A percentile compares a stretch with the other conserved stretches of the same genome.
Evolutionary conservation across 2,888 invertebrate species (phyloP).

Genomic region (Aleiodes alternator): DNA sequence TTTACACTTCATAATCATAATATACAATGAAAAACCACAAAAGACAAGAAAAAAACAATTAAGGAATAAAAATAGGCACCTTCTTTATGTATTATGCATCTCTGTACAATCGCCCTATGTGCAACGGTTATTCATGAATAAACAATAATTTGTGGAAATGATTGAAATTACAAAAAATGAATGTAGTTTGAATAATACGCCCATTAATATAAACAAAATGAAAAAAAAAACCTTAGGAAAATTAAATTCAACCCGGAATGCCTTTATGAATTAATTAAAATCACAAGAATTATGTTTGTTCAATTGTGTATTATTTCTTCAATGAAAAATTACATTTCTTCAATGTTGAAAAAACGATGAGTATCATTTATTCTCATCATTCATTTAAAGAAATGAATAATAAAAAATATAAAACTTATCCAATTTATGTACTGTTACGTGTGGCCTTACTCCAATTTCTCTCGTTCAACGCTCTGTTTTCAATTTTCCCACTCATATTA

Average conservation of each 20-base stretch:
- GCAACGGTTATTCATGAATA: conserved; percentile 44
- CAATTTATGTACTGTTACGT: too few relatives aligned
- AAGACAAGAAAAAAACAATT: conserved; percentile 14
- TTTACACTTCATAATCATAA: conserved; percentile 34
- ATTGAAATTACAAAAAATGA: not conserved
- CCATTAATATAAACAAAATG: conserved; percentile 15
- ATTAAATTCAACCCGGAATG: conserved; percentile 16
- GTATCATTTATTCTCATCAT: conserved; percentile 44
- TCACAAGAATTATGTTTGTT: not conserved
- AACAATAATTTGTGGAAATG: conserved; percentile 33
- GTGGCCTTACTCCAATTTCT: too few relatives aligned
- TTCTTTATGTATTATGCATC: conserved; percentile 44
- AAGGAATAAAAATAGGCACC: conserved; percentile 37
- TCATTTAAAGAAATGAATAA: not conserved
- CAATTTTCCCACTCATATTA: too few relatives aligned
- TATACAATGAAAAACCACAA: conserved; percentile 30
- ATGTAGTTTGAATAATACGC: not conserved
- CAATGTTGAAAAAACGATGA: conserved; percentile 18
- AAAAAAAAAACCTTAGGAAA: not conserved
- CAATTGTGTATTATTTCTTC: conserved; percentile 3
- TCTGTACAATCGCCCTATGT: conserved; percentile 44
- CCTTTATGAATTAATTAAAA: conserved; percentile 26
- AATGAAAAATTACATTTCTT: not conserved
- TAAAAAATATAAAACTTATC: conserved; percentile 1
- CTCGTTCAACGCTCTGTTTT: too few relatives aligned